phyloP scores from a whole-genome alignment of 2,888 invertebrate genomes.

The Mesodorylaimus sp. region DNA sequence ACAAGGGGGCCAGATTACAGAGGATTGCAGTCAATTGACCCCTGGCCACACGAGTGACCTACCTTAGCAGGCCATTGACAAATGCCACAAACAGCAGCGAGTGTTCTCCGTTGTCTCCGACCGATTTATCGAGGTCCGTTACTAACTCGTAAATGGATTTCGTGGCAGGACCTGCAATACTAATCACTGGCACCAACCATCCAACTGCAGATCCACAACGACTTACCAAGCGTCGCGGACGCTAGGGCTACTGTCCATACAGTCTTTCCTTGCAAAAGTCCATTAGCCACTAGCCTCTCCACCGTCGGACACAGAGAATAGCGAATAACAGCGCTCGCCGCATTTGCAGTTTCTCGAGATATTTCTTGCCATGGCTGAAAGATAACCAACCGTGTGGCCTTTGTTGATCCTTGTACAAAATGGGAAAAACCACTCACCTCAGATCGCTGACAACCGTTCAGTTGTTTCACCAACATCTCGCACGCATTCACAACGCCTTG shows the following conservation, averaged over 20 bases:
- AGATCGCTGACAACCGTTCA: too few relatives aligned
- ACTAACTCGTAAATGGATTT: conserved; percentile 64
- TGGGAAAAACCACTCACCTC: too few relatives aligned
- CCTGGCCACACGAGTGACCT: too few relatives aligned
- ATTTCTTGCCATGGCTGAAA: too few relatives aligned
- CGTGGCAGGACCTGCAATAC: conserved; percentile 49
- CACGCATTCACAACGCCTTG: too few relatives aligned
- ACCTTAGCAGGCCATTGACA: conserved; percentile 66
- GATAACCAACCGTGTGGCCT: too few relatives aligned
- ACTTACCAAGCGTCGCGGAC: conserved; percentile 55
- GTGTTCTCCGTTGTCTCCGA: conserved; percentile 42
- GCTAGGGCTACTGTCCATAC: conserved; percentile 76
- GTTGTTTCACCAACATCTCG: too few relatives aligned
- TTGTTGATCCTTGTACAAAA: too few relatives aligned
- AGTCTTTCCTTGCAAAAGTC: conserved; percentile 59
- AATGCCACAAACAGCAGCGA: conserved; percentile 64
- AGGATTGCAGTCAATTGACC: too few relatives aligned
- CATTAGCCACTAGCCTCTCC: conserved; percentile 63
- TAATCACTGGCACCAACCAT: not conserved
- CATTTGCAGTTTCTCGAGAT: not conserved
- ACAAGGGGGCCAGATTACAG: too few relatives aligned
- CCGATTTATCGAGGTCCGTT: conserved; percentile 59
- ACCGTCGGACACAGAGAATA: conserved; percentile 54
- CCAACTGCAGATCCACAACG: not conserved
- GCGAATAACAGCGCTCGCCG: not conserved